Conservation (phyloP, 2,113 vertebrate genomes). For the Planiliza haematocheilus region DNA sequence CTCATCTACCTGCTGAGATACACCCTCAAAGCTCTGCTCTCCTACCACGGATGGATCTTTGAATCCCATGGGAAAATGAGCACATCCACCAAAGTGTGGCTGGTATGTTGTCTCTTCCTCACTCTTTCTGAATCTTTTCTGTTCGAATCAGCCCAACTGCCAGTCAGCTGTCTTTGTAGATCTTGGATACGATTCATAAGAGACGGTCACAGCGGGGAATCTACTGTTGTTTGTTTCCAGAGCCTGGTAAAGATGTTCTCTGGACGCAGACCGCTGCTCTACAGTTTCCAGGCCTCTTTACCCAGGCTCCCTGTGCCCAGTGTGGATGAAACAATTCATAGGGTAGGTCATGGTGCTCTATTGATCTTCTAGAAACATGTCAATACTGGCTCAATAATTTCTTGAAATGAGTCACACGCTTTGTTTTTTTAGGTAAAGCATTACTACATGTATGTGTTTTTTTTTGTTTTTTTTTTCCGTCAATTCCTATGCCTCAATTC, state of each 20-base stretch:
- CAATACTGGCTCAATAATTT: not conserved
- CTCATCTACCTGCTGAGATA: conserved; percentile 90
- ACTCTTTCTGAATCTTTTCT: not conserved
- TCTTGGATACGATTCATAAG: not conserved
- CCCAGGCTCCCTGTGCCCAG: conserved; percentile 91
- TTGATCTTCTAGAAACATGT: not conserved
- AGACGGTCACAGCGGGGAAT: not conserved
- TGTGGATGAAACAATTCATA: conserved; percentile 87
- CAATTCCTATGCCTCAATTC: not conserved
- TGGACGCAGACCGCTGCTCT: conserved; percentile 90
- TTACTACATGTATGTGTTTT: not conserved
- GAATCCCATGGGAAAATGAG: conserved; percentile 91
- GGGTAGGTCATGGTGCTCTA: conserved; percentile 79
- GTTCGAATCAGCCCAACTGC: not conserved
- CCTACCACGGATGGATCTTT: conserved; percentile 96
- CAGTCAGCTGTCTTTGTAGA: not conserved
- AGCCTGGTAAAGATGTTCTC: conserved; percentile 87
- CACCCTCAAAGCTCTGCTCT: conserved; percentile 89
- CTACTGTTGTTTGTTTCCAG: conserved; percentile 64
- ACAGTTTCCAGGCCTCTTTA: conserved; percentile 94
- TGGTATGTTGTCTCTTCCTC: conserved; percentile 77
- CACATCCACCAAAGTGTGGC: conserved; percentile 88
- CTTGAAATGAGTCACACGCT: not conserved
- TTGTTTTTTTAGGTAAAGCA: too few species aligned
- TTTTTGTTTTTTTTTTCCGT: too few species aligned